Evolutionary conservation across 2,797 vertebrate genomes (phyloP), one percentile per base, ranked within the genome.

Genomic region (Odontamblyopus lacepedii): DNA sequence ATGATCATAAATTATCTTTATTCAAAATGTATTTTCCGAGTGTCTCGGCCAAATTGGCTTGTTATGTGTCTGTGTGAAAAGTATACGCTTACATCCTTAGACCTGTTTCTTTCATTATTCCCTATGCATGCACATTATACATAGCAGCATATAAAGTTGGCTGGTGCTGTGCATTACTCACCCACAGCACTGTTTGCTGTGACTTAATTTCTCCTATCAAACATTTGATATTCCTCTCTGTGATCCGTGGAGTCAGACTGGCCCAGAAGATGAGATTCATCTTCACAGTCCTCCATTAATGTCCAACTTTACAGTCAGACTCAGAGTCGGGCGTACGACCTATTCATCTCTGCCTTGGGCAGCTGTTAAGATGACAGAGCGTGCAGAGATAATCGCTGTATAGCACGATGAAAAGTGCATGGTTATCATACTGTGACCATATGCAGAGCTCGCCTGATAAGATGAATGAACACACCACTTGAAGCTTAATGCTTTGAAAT

Each of bases 341-440:
- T 71, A 82, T 88, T 73, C 30, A 76, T 92, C 79, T 71, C 2
- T 67, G 73, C 86, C 85, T 53, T 53, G 51, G 16, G 2, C 32
- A 64, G 74, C 81, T 71, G 82, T 90, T 82, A 85, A 59, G 73
- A 71, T 82, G 80, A 89, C 67, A 85, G 77, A 88, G 74, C 73
- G 63, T 75, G 23, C 23, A 23, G 44, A 79, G 77, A 81, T 83
- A 85, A 89, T 83, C 73, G 67, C 69, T 38, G 70, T 30, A 35
- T 44, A 78, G 63, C 69, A 61, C 13, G 3, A 15, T 80, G 76
- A 85, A 66, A 80, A 82, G 81, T 81, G 77, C 68, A 23, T 32
- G 69, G 73, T 61, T 78, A 74, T 81, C 77, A 51, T 6, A 55
- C 73, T 75, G 77, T 78, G 84, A 81, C 84, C 64, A 71, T 76